Conservation (phyloP, 2,888 invertebrate species). For the Eucriotettix oculatus region DNA sequence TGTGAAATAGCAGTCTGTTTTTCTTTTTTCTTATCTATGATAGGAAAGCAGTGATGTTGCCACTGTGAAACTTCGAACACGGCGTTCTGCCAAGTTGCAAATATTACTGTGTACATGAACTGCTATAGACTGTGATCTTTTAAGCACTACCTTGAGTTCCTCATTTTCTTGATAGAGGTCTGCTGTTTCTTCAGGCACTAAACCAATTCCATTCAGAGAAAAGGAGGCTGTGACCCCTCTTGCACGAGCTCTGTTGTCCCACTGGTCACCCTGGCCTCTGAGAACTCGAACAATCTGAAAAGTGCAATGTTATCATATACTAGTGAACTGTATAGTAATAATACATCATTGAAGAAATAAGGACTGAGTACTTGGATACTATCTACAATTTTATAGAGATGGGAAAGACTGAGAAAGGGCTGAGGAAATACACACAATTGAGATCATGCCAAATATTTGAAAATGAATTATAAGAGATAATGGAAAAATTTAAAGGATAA, state of each 20-base stretch:
- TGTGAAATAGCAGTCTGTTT: background rate
- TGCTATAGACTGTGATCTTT: background rate
- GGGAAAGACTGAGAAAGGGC: too few species aligned
- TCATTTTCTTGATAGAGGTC: conserved; percentile 83
- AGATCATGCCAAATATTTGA: too few species aligned
- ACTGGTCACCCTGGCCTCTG: conserved; percentile 75
- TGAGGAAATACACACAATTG: too few species aligned
- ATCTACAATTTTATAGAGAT: too few species aligned
- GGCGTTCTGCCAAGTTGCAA: background rate
- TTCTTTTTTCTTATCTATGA: background rate
- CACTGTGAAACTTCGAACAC: background rate
- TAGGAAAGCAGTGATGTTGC: background rate
- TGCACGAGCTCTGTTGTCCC: conserved; percentile 71
- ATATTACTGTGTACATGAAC: background rate
- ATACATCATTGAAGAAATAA: too few species aligned
- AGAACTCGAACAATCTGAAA: conserved; percentile 58
- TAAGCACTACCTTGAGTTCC: conserved; percentile 64
- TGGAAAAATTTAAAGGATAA: too few species aligned
- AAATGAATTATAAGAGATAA: too few species aligned
- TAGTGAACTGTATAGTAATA: too few species aligned
- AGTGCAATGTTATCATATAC: too few species aligned
- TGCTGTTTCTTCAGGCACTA: conserved; percentile 68
- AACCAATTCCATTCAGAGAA: conserved; percentile 69
- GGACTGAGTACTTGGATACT: too few species aligned
- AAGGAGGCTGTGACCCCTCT: conserved; percentile 72